Percentiles rank a stretch among this genome's conserved stretches.
Evolutionary conservation across 2,888 invertebrate genomes (phyloP).

Genomic region (Clitarchus hookeri): DNA sequence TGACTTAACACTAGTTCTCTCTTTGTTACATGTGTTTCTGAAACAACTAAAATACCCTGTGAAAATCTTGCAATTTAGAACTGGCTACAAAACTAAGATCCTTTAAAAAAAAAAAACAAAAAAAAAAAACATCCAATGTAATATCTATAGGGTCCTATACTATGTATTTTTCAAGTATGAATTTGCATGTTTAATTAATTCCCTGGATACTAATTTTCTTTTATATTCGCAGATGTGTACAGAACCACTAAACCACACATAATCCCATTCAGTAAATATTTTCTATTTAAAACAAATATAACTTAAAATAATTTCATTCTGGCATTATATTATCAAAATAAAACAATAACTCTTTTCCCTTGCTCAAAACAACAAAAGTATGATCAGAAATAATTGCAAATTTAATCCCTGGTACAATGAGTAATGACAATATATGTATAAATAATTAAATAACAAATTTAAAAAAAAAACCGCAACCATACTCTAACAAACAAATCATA

Average conservation of each 20-base stretch:
- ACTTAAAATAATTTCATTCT: neutral
- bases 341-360: neutral
- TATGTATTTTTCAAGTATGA: neutral
- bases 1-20: neutral
- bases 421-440: neutral
- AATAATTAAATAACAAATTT: slow-evolving; percentile 37
- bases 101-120: neutral
- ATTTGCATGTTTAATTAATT: neutral
- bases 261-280: neutral
- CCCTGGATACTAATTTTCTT: neutral
- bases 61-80: neutral
- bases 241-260: neutral
- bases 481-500: neutral
- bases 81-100: neutral
- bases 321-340: neutral
- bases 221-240: neutral
- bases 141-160: neutral
- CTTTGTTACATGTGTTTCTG: neutral
- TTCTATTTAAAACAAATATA: neutral
- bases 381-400: neutral
- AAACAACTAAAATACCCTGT: neutral
- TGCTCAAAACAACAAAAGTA: neutral
- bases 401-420: neutral
- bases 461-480: neutral
- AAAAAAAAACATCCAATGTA: neutral